phyloP scores from a whole-genome alignment of 53 echinoderm and acorn worm species.

The Arbacia lixula region DNA sequence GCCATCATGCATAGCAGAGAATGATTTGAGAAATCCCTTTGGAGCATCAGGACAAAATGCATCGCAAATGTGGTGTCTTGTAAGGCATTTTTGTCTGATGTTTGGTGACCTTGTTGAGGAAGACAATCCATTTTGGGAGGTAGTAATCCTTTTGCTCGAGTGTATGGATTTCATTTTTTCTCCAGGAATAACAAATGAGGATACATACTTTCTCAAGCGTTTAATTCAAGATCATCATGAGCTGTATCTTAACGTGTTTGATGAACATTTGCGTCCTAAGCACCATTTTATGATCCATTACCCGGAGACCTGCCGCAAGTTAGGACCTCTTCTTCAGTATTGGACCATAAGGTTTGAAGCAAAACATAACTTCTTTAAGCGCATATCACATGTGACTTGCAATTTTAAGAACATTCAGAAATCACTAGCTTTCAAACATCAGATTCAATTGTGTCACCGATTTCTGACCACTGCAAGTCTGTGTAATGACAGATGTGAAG shows the following conservation, averaged over 20 bases:
- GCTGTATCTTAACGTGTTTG: conserved; percentile 40
- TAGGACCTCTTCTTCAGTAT: conserved; percentile 55
- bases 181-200: conserved; percentile 45
- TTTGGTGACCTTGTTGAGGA: conserved; percentile 65
- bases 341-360: conserved; percentile 75
- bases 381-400: conserved; percentile 32
- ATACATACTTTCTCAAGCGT: conserved; percentile 60
- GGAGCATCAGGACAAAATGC: conserved; percentile 70
- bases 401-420: conserved; percentile 56
- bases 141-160: conserved; percentile 53
- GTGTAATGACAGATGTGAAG: background rate
- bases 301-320: conserved; percentile 32
- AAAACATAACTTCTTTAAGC: conserved; percentile 65
- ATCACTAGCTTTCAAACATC: conserved; percentile 50
- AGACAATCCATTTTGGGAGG: conserved; percentile 60
- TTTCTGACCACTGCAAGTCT: background rate
- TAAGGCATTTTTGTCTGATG: conserved; percentile 57
- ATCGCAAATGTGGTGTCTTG: conserved; percentile 67
- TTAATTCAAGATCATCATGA: conserved; percentile 65
- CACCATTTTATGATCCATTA: conserved; percentile 72
- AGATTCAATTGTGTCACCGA: conserved; percentile 25
- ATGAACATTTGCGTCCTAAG: conserved; percentile 47
- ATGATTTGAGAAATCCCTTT: conserved; percentile 54
- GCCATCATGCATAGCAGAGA: conserved; percentile 45
- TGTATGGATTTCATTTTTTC: conserved; percentile 60